These are phyloP conservation scores for Scomber japonicus DNA, from an alignment of 2,113 vertebrate species.

Conservation along the genomic window DNA sequence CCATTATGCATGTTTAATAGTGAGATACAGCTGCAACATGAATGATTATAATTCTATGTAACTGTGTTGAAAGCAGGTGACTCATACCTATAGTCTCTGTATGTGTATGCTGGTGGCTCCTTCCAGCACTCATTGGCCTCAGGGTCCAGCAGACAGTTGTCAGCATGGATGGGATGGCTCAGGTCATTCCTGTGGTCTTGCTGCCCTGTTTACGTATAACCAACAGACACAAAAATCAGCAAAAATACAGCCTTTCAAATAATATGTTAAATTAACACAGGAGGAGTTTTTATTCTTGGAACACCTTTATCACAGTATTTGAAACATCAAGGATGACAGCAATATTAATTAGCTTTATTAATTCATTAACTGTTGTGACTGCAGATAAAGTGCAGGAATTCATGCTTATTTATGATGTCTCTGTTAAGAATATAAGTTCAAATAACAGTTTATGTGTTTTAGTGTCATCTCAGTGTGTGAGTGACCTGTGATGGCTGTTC, in stretches of 20 bases:
- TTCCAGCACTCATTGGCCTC: slow-evolving; percentile 98
- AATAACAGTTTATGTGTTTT: background rate
- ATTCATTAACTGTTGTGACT: background rate
- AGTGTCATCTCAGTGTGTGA: background rate
- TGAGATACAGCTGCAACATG: background rate
- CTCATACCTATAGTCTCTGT: slow-evolving; percentile 93
- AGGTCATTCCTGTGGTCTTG: slow-evolving; percentile 96
- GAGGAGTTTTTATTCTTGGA: background rate
- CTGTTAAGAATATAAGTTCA: background rate
- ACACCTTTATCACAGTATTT: background rate
- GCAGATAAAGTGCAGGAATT: background rate
- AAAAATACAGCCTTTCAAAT: slow-evolving; percentile 7
- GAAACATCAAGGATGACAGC: background rate
- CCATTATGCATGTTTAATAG: background rate
- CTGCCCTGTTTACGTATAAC: slow-evolving; percentile 84
- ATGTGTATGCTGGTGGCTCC: slow-evolving; percentile 95
- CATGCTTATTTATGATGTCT: too few relatives aligned
- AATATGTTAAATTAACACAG: background rate
- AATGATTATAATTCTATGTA: too few relatives aligned
- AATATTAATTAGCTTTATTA: background rate
- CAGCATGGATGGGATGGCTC: slow-evolving; percentile 98
- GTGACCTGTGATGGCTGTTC: slow-evolving; percentile 93
- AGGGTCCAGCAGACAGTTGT: slow-evolving; percentile 96
- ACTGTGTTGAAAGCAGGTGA: background rate
- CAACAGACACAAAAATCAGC: background rate